Percentiles rank a stretch among this genome's conserved stretches.
Conservation (phyloP, 2,888 invertebrate species). For the Steinernema carpocapsae region DNA sequence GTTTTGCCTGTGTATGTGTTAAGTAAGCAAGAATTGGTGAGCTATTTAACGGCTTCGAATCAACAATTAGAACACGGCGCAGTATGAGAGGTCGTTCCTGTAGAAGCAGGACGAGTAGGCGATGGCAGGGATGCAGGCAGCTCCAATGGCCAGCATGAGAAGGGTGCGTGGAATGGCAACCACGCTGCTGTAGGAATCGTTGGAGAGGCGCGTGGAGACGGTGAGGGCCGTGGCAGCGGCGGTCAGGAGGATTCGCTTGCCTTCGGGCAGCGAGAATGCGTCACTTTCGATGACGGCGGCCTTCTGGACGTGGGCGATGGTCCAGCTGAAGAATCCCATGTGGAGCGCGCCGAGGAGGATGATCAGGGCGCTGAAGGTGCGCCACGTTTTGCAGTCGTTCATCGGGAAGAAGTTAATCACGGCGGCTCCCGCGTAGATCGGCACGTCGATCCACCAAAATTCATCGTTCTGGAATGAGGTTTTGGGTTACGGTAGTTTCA, state of each 20-base stretch:
- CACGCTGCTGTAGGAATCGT: conserved; percentile 22
- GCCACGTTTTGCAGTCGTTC: conserved; percentile 43
- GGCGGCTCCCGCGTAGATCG: conserved; percentile 30
- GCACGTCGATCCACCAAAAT: conserved; percentile 31
- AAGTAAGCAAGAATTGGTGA: conserved; percentile 12
- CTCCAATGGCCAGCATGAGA: conserved; percentile 37
- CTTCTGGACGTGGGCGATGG: conserved; percentile 41
- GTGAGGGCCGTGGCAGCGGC: conserved; percentile 46
- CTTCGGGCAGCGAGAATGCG: conserved; percentile 42
- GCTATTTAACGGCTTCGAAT: background rate
- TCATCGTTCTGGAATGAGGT: conserved; percentile 9
- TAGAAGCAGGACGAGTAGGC: conserved; percentile 45
- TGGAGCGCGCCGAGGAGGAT: conserved; percentile 50
- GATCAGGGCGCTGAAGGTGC: conserved; percentile 42
- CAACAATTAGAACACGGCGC: conserved; percentile 40
- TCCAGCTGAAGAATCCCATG: conserved; percentile 42
- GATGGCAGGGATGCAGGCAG: conserved; percentile 36
- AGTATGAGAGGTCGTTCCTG: conserved; percentile 37
- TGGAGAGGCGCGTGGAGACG: conserved; percentile 28
- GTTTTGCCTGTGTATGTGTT: conserved; percentile 14
- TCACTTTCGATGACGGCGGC: conserved; percentile 34
- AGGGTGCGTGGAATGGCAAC: conserved; percentile 38
- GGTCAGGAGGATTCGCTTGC: conserved; percentile 46
- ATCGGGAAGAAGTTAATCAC: background rate
- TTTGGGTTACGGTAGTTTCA: background rate